Conservation (phyloP, 2,888 invertebrate genomes). For the Ichneumon xanthorius region DNA sequence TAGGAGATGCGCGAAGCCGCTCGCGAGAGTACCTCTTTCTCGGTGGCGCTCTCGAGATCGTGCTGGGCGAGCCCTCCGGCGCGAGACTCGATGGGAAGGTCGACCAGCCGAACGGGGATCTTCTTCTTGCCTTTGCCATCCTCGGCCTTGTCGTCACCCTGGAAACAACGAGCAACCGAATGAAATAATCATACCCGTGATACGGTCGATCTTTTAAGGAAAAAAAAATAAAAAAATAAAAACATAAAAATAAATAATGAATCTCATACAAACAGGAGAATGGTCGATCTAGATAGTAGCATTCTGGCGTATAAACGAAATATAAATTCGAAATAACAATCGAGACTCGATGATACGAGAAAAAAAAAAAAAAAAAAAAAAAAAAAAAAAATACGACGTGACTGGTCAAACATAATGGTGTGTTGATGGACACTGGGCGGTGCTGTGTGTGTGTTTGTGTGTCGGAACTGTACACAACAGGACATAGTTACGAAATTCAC, state of each 20-base stretch:
- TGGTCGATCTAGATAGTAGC: constrained; percentile 1
- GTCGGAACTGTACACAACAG: neutral
- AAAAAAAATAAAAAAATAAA: neutral
- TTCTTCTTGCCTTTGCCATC: constrained; percentile 91
- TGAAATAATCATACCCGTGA: neutral
- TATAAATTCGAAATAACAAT: neutral
- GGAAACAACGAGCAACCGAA: constrained; percentile 60
- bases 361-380: no score
- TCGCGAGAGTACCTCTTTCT: constrained; percentile 89
- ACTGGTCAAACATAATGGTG: neutral
- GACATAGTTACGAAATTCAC: constrained; percentile 1
- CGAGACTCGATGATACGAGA: neutral
- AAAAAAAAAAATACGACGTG: neutral
- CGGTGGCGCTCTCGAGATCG: constrained; percentile 91
- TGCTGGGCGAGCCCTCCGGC: constrained; percentile 90
- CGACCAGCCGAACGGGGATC: constrained; percentile 91
- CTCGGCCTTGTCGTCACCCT: constrained; percentile 85
- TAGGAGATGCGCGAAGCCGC: neutral
- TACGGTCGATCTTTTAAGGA: neutral
- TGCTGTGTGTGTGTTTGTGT: neutral
- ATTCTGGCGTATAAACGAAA: neutral
- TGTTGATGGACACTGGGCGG: constrained; percentile 5
- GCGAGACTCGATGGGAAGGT: constrained; percentile 92
- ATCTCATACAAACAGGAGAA: constrained; percentile 4
- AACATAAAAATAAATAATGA: neutral